Base-by-base conservation (phyloP, 2,113 vertebrate genomes). In the Thunnus thynnus region DNA sequence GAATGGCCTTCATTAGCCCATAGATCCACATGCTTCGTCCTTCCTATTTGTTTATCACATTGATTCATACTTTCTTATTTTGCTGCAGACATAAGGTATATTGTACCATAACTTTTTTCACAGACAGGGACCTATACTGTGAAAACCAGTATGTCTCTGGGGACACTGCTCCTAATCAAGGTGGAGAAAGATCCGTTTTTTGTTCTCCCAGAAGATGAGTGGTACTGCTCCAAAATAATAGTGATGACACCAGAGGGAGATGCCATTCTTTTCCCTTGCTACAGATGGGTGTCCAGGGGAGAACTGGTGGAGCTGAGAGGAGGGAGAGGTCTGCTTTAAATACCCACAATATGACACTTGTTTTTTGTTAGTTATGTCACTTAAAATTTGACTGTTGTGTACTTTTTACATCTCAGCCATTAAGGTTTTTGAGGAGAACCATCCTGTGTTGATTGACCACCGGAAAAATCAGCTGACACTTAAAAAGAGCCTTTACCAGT, bases 151-250 rank as follows among this genome's bases (percentile, higher is more conserved):
- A 58, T 7, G 0, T 66, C 92, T 7, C 84, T 95, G 60, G 94
- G 93, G 5, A 85, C 83, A 14, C 78, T 94, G 60, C 75, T 92
- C 30, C 83, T 94, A 41, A 4, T 95, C 56, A 88, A 84, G 18
- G 62, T 94, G 62, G 91, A 94, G 64, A 95, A 95, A 72, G 84
- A 92, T 36, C 62, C 84, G 0, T 72, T 56, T 16, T 51, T 87
- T 2, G 0, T 57, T 48, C 25, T 89, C 27, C 55, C 48, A 3
- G 93, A 95, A 27, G 75, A 95, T 32, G 87, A 93, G 69, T 95
- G 94, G 94, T 95, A 89, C 86, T 94, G 94, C 83, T 86, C 88
- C 44, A 88, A 83, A 77, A 73, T 95, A 2, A 76, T 51, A 13
- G 92, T 94, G 72, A 89, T 46, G 1, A 90, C 91, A 12, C 93